Base-by-base conservation (phyloP, 2,113 vertebrate genomes). In the Rhinoderma darwinii region DNA sequence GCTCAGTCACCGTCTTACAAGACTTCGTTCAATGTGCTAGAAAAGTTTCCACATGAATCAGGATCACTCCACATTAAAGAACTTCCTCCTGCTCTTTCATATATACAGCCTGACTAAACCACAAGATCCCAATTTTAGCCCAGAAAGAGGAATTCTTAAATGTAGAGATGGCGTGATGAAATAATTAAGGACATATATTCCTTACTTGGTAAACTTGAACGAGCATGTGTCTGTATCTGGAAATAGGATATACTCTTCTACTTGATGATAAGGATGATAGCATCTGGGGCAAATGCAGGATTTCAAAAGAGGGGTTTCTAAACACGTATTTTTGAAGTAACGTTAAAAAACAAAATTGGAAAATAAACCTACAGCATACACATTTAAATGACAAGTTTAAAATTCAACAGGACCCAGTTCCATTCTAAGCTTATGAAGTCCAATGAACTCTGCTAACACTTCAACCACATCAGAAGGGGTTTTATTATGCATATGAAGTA, bases 101-200 rank as follows among this genome's bases (percentile, higher is more conserved):
- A 79, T 79, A 79, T 79, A 37, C 18, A 37, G 50, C 32, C 20
- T 22, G 10, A 39, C 77, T 25, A 22, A 39, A 56, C 50, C 77
- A 79, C 77, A 79, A 79, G 30, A 11, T 37, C 47, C 27, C 20
- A 79, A 59, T 59, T 59, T 79, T 56, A 56, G 50, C 17, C 32
- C 14, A 56, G 32, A 79, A 79, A 79, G 77, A 79, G 77, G 77
- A 79, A 79, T 79, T 56, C 18, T 75, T 15, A 75, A 25, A 27
- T 44, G 73, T 25, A 9, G 11, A n/a, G 18, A 43, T n/a, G 37
- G 32, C 37, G 8, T 32, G 66, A 18, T 66, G n/a, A 70, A 37
- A 35, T 37, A 12, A 72, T 10, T 0, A 43, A 10, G 12, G 4
- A 47, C 4, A n/a, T 15, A 12, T 20, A 35, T 70, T 22, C 73